A percentile compares a stretch with the other conserved stretches of the same genome.
Conservation (phyloP, 2,113 vertebrate genomes). For the Sturnira hondurensis region DNA sequence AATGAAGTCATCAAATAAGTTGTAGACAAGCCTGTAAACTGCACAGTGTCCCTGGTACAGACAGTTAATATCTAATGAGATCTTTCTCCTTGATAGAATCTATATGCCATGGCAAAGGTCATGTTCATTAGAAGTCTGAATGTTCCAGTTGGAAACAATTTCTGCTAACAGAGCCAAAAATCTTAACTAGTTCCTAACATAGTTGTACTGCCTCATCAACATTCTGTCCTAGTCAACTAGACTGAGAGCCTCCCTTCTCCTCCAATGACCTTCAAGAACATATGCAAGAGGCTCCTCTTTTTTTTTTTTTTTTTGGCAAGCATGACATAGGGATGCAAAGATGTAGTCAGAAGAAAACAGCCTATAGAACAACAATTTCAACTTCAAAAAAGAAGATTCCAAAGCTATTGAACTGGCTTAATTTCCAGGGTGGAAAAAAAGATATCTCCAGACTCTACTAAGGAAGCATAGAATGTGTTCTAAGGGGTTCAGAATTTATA, state of each 20-base stretch:
- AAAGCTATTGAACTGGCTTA: neutral
- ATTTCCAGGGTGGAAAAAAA: neutral
- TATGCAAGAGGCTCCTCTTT: neutral
- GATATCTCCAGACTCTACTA: neutral
- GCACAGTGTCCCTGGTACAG: conserved; percentile 42
- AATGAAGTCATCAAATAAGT: conserved; percentile 71
- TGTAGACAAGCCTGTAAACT: conserved; percentile 62
- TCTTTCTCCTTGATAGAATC: conserved; percentile 45
- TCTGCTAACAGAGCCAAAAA: conserved; percentile 35
- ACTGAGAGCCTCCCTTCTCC: neutral
- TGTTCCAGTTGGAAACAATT: conserved; percentile 37
- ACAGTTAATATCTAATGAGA: conserved; percentile 68
- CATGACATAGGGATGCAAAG: neutral
- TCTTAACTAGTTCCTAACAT: conserved; percentile 29
- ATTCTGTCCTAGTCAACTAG: conserved; percentile 25
- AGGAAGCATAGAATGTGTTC: conserved; percentile 7
- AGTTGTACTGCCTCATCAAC: conserved; percentile 32
- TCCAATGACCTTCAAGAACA: conserved; percentile 26
- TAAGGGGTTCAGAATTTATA: conserved; percentile 11
- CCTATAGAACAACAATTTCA: neutral
- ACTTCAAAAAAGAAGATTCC: conserved; percentile 15
- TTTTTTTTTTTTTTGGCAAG: neutral
- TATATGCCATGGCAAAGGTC: conserved; percentile 47
- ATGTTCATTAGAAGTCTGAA: conserved; percentile 50
- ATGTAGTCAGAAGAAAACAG: neutral